Base-by-base conservation (phyloP, 2,888 invertebrate genomes). In the Lithodes maja region DNA sequence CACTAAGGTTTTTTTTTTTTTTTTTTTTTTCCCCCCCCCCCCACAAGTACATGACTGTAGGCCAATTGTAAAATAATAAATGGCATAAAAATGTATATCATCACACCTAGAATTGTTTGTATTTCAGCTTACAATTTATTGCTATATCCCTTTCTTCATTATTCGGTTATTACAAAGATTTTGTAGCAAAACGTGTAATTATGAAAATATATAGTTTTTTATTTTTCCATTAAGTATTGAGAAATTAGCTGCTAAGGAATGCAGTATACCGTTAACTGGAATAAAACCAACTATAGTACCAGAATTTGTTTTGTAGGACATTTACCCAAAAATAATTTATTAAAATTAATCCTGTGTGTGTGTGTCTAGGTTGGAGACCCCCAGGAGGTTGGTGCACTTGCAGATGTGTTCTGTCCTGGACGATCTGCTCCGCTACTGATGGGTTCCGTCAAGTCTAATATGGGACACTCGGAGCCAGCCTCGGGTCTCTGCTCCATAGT, bases 371-470 rank as follows among this genome's bases (percentile, higher is more conserved):
- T 96, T 75, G 99, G 99, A n/a, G 99, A 99, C 94, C 99, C 99
- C 0, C 98, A 99, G 93, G 99, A 99, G 94, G 96, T 98, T 2
- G 98, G 99, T 94, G 97, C 98, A 0, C 98, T 99, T 92, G 97
- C 97, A 0, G 97, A 98, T 92, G 95, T 98, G 90, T 98, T 98
- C 94, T 98, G 98, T 94, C 96, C 96, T 93, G 96, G 96, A 92
- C 95, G 98, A 80, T 95, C 95, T 90, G 94, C 94, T 0, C 98
- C 99, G 3, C 95, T 99, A 79, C 94, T 99, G 77, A 96, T 99
- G 93, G 99, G 99, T 33, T 99, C 99, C 0, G 97, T 99, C 0
- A 99, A 99, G 94, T 98, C 98, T 50, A 99, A 99, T 94, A 99
- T 99, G 98, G 99, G 99, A 1, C 99, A 99, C 94, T 96, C 99